phyloP scores from a whole-genome alignment of 2,888 invertebrate genomes.

The Deroplatys truncata region DNA sequence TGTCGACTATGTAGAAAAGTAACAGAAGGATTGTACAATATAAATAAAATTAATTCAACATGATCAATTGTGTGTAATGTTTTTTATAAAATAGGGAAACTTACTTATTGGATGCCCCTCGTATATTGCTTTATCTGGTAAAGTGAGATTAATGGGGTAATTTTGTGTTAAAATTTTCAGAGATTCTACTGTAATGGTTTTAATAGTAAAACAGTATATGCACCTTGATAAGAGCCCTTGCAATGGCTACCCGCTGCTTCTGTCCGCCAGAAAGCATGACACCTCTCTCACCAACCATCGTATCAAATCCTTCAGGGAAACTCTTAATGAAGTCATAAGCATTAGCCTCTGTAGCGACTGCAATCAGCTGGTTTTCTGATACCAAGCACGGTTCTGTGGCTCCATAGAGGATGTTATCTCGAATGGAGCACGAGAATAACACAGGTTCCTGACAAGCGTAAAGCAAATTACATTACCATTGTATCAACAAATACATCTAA shows the following conservation, averaged over 20 bases:
- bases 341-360: conserved; percentile 78
- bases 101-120: too few relatives aligned
- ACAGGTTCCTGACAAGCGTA: conserved; percentile 69
- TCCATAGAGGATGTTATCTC: conserved; percentile 89
- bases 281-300: conserved; percentile 86
- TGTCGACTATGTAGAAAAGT: too few relatives aligned
- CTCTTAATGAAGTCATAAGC: conserved; percentile 73
- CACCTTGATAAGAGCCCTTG: conserved; percentile 85
- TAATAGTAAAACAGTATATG: background rate
- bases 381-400: conserved; percentile 50
- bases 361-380: conserved; percentile 52
- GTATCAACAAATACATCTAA: too few relatives aligned
- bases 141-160: too few relatives aligned
- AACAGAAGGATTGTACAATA: too few relatives aligned
- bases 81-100: too few relatives aligned
- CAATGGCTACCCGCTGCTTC: conserved; percentile 89
- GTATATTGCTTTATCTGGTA: too few relatives aligned
- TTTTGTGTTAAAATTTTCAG: too few relatives aligned
- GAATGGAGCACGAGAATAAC: conserved; percentile 84
- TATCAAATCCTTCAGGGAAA: conserved; percentile 67
- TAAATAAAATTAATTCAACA: too few relatives aligned
- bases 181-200: too few relatives aligned
- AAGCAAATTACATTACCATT: background rate
- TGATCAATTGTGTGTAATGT: too few relatives aligned
- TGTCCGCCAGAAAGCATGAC: conserved; percentile 89